Base-by-base conservation (phyloP, 2,797 vertebrate species). In the Enteromius fasciolatus region DNA sequence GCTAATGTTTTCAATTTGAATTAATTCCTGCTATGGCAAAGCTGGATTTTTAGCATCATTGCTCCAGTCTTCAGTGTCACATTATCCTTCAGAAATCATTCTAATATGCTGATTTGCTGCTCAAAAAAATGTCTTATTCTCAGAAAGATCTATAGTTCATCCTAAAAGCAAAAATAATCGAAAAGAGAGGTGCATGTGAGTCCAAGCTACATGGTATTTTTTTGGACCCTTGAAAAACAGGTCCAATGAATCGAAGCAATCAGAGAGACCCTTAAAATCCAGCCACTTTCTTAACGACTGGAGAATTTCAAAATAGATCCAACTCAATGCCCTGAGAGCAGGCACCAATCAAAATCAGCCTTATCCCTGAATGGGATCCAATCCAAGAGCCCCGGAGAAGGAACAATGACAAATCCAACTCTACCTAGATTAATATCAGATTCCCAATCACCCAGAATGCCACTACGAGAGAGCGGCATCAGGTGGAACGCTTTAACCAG, bases 361-460 rank as follows among this genome's bases (percentile, higher is more conserved):
- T 74, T 64, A 76, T 33, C 76, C 31, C 50, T 85, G 66, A 80
- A 80, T 46, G 76, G 76, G 77, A 78, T 75, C 72, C 78, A 78
- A 86, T 86, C 74, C 67, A 64, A 52, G 20, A 64, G 39, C n/a
- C 59, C 50, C 10, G 17, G 23, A 44, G 15, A 69, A 41, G 57
- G 52, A 83, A 74, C 39, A 82, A 76, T 81, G 73, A 63, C 73
- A 80, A 83, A 84, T 78, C 61, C 28, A 82, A 57, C 63, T 79
- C 76, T 69, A 14, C 36, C 69, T 75, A 77, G 83, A 87, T 84
- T 86, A 81, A 84, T 82, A 76, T 66, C 80, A 83, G 74, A 70
- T 52, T 70, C 50, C 64, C 64, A 76, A 50, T 83, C 74, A 77
- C 39, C 74, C 74, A 36, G 41, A 83, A 83, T 67, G 36, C 61